Percentiles rank a stretch among this genome's conserved stretches.
phyloP scores from a whole-genome alignment of 2,113 vertebrate genomes.

The Cricetomys ansorgei region DNA sequence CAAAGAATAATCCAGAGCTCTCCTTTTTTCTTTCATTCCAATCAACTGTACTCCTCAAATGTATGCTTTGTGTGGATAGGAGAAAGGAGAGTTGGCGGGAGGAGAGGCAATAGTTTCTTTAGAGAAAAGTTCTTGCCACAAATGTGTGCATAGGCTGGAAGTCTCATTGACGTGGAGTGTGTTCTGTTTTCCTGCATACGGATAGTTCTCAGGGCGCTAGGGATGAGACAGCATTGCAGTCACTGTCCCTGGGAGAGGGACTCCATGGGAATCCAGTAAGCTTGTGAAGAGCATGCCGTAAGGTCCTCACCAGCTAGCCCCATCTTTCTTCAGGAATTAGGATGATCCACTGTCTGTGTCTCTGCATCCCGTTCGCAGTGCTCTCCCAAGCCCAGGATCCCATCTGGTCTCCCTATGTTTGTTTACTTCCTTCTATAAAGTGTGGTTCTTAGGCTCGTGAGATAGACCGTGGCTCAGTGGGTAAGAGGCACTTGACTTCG shows the following conservation, averaged over 20 bases:
- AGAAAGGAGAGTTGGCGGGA: background rate
- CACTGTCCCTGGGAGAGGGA: background rate
- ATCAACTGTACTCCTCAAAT: constrained; percentile 46
- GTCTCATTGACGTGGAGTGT: background rate
- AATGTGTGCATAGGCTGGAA: background rate
- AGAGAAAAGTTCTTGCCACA: background rate
- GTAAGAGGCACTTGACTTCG: background rate
- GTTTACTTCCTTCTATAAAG: constrained; percentile 10
- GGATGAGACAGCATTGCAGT: too few species aligned
- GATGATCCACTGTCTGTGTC: background rate
- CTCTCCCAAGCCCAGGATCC: constrained; percentile 6
- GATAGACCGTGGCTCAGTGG: background rate
- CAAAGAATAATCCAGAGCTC: background rate
- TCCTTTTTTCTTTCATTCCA: constrained; percentile 24
- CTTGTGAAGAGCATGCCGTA: accelerated
- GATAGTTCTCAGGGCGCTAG: background rate
- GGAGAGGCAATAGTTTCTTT: constrained; percentile 39
- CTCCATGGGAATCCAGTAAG: background rate
- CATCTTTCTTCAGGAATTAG: background rate
- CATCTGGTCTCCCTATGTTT: background rate
- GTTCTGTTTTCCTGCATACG: background rate
- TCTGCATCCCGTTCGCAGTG: background rate
- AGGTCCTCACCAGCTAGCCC: background rate
- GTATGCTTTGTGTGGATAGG: constrained; percentile 40
- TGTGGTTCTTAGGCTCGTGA: background rate